These are phyloP conservation scores for Gallinago solitaria DNA, from an alignment of 2,797 vertebrate species.

Conservation along the genomic window DNA sequence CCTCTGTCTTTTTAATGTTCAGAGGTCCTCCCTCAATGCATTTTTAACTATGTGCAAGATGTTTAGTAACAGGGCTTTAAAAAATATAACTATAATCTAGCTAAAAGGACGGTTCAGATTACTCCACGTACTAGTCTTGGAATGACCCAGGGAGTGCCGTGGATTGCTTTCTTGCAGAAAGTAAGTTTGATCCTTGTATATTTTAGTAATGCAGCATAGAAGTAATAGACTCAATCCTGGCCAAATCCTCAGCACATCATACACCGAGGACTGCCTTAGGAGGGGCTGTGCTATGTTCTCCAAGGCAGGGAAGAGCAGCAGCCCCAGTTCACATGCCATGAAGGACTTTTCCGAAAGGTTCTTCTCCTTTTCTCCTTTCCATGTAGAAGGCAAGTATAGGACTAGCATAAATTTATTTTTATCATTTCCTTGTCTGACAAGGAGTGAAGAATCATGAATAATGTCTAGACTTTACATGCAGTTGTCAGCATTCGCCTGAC, in stretches of 20 bases:
- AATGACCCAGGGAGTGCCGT: not conserved
- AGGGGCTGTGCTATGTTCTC: not conserved
- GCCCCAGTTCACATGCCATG: not conserved
- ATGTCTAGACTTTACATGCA: constrained; percentile 40
- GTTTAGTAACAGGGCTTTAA: not conserved
- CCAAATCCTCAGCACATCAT: not conserved
- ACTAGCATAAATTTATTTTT: not conserved
- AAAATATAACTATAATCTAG: not conserved
- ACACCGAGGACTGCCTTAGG: not conserved
- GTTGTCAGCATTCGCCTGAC: not conserved
- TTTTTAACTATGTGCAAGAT: not conserved
- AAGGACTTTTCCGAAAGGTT: not conserved
- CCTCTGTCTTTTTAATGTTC: not conserved
- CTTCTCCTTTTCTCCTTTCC: not conserved
- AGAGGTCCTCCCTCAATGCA: not conserved
- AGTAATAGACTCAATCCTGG: not conserved
- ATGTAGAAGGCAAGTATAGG: not conserved
- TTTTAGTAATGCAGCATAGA: not conserved
- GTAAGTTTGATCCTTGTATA: not conserved
- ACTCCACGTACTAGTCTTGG: not conserved
- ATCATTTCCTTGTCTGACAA: not conserved
- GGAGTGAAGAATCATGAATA: not conserved
- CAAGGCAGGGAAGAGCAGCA: not conserved
- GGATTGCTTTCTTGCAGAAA: not conserved
- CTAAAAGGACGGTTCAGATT: not conserved